Conservation (phyloP, 2,113 vertebrate genomes). For the Pao palembangensis region DNA sequence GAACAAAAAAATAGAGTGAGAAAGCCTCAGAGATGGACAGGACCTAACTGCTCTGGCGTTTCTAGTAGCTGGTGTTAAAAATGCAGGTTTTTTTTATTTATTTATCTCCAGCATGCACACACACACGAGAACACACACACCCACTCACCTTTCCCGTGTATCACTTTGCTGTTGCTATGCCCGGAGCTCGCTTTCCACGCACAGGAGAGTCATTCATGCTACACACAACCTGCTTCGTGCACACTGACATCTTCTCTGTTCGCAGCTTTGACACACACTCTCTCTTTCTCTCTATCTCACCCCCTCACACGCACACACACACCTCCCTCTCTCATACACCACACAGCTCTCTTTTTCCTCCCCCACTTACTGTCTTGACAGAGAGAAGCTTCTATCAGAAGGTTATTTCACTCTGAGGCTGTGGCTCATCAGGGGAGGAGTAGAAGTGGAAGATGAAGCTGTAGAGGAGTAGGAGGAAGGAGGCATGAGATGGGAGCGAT, state of each 20-base stretch:
- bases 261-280: slow-evolving; percentile 20
- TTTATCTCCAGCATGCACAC: no score
- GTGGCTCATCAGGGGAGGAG: slow-evolving; percentile 61
- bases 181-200: slow-evolving; percentile 52
- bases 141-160: slow-evolving; percentile 63
- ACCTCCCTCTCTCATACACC: slow-evolving; percentile 4
- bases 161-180: slow-evolving; percentile 64
- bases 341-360: slow-evolving; percentile 28
- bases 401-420: slow-evolving; percentile 68
- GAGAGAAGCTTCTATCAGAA: slow-evolving; percentile 65
- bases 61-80: slow-evolving; percentile 38
- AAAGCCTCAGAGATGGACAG: slow-evolving; percentile 16
- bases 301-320: slow-evolving; percentile 16
- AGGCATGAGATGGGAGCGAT: slow-evolving; percentile 58
- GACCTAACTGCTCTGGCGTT: slow-evolving; percentile 44
- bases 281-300: slow-evolving; percentile 1
- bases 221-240: slow-evolving; percentile 54
- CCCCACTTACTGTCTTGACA: slow-evolving; percentile 72
- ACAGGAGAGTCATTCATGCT: slow-evolving; percentile 52
- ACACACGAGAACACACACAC: slow-evolving; percentile 33
- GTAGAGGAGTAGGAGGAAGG: slow-evolving; percentile 51
- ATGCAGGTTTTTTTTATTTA: slow-evolving; percentile 15
- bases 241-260: slow-evolving; percentile 49
- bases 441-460: slow-evolving; percentile 61
- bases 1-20: slow-evolving; percentile 17